Percentiles rank a stretch among this genome's conserved stretches.
phyloP scores from a whole-genome alignment of 2,797 vertebrate genomes.

The Huso huso region DNA sequence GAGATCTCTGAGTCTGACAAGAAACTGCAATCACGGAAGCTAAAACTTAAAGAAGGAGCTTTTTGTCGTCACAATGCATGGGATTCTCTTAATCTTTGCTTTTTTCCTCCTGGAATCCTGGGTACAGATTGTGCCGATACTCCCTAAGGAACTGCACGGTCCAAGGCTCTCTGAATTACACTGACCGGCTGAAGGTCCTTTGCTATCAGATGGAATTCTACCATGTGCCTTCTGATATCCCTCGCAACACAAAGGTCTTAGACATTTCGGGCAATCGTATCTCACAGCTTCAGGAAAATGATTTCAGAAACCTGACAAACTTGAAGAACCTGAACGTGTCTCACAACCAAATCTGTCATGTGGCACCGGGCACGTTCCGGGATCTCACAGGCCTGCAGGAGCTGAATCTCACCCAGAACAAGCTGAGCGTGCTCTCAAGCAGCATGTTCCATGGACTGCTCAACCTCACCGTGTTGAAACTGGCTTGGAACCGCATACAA shows the following conservation, averaged over 20 bases:
- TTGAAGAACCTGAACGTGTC: conserved; percentile 37
- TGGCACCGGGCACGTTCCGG: conserved; percentile 37
- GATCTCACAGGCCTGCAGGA: conserved; percentile 29
- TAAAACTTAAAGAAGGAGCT: too few species aligned
- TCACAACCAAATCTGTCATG: conserved; percentile 25
- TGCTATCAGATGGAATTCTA: conserved; percentile 26
- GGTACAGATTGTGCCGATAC: conserved; percentile 23
- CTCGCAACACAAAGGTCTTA: conserved; percentile 27
- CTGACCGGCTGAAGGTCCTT: conserved; percentile 27
- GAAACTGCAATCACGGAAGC: too few species aligned
- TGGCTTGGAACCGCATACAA: conserved; percentile 35
- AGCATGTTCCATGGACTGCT: conserved; percentile 41
- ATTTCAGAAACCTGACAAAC: conserved; percentile 34
- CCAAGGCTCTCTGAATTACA: not conserved
- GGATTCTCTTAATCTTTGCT: too few species aligned
- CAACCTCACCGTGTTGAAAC: conserved; percentile 36
- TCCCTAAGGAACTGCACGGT: conserved; percentile 38
- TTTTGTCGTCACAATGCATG: too few species aligned
- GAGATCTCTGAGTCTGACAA: too few species aligned
- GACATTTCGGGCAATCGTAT: conserved; percentile 47
- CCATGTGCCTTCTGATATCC: conserved; percentile 43
- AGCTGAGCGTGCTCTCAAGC: conserved; percentile 26
- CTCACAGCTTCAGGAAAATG: conserved; percentile 21
- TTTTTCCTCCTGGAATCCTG: conserved; percentile 20
- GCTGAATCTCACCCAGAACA: conserved; percentile 46